A percentile compares a stretch with the other conserved stretches of the same genome.
phyloP scores from a whole-genome alignment of 2,797 vertebrate genomes.

The Platalea minor region DNA sequence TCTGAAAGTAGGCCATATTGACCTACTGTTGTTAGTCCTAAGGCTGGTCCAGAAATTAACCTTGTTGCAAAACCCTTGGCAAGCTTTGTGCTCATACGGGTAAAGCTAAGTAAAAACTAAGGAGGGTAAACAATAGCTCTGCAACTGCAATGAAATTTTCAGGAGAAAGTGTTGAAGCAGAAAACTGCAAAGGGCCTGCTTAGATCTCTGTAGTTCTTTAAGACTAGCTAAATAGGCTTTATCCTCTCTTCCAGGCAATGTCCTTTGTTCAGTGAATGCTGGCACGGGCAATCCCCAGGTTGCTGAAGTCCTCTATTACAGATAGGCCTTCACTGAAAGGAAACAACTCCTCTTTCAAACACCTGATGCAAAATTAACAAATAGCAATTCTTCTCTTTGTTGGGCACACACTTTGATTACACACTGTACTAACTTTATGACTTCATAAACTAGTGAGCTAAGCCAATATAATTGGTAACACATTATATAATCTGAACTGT shows the following conservation, averaged over 20 bases:
- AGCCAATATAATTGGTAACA: not conserved
- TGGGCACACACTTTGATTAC: not conserved
- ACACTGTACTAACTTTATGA: not conserved
- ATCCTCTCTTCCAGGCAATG: not conserved
- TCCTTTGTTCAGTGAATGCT: not conserved
- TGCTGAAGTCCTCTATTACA: not conserved
- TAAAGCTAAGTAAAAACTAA: not conserved
- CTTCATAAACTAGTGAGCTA: slow-evolving; percentile 3
- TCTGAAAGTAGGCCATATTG: not conserved
- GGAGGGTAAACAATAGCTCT: not conserved
- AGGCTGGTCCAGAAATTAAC: not conserved
- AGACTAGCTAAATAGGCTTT: not conserved
- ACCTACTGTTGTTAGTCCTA: not conserved
- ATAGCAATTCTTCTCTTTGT: not conserved
- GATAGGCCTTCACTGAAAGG: not conserved
- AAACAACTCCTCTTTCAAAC: not conserved
- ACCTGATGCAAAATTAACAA: not conserved
- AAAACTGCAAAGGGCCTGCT: not conserved
- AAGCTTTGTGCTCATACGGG: not conserved
- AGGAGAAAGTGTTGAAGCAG: not conserved
- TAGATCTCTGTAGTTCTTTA: not conserved
- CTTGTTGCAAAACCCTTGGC: not conserved
- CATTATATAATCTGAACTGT: not conserved
- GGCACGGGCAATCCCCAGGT: not conserved
- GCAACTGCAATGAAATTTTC: not conserved